Conservation (phyloP, 2,113 vertebrate genomes). For the Crocuta crocuta region DNA sequence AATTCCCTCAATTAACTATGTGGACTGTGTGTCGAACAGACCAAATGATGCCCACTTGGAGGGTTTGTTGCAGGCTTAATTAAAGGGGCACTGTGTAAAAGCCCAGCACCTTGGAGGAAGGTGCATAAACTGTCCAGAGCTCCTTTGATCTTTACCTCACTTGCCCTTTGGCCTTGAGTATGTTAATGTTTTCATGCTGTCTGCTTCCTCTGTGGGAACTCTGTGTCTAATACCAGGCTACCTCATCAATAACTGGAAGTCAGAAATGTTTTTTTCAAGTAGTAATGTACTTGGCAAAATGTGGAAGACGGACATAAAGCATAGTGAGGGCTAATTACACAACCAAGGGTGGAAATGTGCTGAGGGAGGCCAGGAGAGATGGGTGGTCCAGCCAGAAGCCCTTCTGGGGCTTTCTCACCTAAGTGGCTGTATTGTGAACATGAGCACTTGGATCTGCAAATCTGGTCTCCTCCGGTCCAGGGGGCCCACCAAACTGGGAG, state of each 20-base stretch:
- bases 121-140: too few relatives aligned
- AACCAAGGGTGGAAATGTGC: neutral
- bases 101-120: neutral
- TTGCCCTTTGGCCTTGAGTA: neutral
- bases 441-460: neutral
- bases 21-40: neutral
- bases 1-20: neutral
- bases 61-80: neutral
- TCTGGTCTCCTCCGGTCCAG: neutral
- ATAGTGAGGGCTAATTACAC: constrained; percentile 12
- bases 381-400: neutral
- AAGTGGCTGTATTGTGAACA: neutral
- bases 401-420: neutral
- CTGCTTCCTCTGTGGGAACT: neutral
- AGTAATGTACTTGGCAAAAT: constrained; percentile 48
- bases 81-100: neutral
- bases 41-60: neutral
- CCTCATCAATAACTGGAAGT: constrained; percentile 32
- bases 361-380: neutral
- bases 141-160: neutral
- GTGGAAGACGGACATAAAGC: neutral
- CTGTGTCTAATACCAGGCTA: neutral
- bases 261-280: constrained; percentile 28
- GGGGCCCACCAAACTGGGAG: neutral
- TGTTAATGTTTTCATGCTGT: neutral